These are phyloP conservation scores for Trissolcus basalis DNA, from an alignment of 1,140 invertebrate species.

Conservation along the genomic window DNA sequence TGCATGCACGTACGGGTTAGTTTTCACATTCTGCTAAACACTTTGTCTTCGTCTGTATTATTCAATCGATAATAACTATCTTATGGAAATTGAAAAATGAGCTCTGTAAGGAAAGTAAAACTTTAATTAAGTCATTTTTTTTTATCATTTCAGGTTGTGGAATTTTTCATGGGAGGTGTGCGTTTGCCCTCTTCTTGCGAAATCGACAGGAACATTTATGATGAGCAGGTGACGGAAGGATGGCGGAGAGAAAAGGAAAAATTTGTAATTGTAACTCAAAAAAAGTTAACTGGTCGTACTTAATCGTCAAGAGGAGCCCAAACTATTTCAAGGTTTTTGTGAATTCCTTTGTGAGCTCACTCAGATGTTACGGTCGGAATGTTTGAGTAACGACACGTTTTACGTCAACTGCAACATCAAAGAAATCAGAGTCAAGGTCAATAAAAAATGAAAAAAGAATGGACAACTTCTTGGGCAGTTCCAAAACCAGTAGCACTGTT, in stretches of 20 bases:
- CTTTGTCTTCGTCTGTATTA: slow-evolving; percentile 6
- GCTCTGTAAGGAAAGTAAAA: too few species aligned
- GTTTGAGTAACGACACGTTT: slow-evolving; percentile 39
- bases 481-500: slow-evolving; percentile 43
- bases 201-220: too few species aligned
- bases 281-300: not conserved
- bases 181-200: too few species aligned
- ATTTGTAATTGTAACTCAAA: not conserved
- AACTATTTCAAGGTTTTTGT: slow-evolving; percentile 22
- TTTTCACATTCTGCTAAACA: slow-evolving; percentile 14
- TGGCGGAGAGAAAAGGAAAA: not conserved
- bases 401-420: slow-evolving; percentile 39
- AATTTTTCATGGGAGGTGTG: too few species aligned
- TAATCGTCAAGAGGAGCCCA: slow-evolving; percentile 10
- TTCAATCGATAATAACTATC: slow-evolving; percentile 15
- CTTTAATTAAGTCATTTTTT: too few species aligned
- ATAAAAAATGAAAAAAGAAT: slow-evolving; percentile 21
- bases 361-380: slow-evolving; percentile 26
- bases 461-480: slow-evolving; percentile 9
- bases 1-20: slow-evolving; percentile 21
- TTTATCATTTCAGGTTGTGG: too few species aligned
- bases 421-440: slow-evolving; percentile 44
- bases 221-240: not conserved
- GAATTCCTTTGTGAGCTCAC: slow-evolving; percentile 29
- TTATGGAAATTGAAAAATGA: too few species aligned